Evolutionary conservation across 23 tunicate genomes (phyloP).

Genomic region (Styela clava): DNA sequence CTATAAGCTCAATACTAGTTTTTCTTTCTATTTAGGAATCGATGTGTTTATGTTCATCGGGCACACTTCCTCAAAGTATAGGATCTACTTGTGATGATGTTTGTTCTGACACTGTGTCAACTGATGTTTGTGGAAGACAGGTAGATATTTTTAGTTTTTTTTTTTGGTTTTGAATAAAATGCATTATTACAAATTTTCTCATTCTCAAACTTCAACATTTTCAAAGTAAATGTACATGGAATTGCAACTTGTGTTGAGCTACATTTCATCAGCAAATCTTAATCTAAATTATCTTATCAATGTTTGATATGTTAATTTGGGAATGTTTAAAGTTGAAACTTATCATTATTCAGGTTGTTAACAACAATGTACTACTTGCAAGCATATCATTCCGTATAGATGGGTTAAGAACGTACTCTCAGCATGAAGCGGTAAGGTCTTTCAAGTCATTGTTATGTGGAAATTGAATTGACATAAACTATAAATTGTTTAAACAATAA

Average conservation of each 20-base stretch:
- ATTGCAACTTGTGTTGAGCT: no score
- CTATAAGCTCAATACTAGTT: no score
- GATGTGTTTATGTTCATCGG: conserved; percentile 9
- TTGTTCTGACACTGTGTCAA: background rate
- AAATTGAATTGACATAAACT: no score
- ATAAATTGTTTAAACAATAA: no score
- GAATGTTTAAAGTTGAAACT: no score
- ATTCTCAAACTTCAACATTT: no score
- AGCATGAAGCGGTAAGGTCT: conserved; percentile 26
- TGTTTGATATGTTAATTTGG: no score
- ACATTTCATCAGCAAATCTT: no score
- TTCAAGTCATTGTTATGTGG: no score
- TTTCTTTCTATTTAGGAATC: background rate
- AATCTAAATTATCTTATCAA: no score
- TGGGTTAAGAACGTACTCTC: conserved; percentile 31
- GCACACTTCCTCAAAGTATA: background rate
- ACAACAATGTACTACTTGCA: conserved; percentile 7
- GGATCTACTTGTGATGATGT: background rate
- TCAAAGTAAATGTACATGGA: no score
- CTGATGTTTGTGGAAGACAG: conserved; percentile 6
- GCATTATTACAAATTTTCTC: no score
- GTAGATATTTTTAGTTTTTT: conserved; percentile 6
- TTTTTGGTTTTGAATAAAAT: background rate
- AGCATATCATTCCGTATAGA: conserved; percentile 5
- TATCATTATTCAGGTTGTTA: conserved; percentile 30